Conservation (phyloP, 2,888 invertebrate genomes). For the Plebejus melissa region DNA sequence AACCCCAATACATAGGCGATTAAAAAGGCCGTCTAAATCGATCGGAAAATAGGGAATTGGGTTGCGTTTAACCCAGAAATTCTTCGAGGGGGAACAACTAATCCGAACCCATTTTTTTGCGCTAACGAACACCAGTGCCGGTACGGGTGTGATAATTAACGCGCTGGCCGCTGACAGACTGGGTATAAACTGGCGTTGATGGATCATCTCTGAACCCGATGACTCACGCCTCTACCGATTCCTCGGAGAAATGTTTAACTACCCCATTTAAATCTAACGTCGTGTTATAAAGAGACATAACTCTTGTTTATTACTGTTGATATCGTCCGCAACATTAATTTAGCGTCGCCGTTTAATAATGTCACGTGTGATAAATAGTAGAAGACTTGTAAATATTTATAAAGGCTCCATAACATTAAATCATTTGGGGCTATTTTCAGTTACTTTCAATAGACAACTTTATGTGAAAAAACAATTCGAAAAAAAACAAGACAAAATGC, state of each 20-base stretch:
- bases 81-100: background rate
- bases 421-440: background rate
- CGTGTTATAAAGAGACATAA: slow-evolving; percentile 20
- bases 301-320: slow-evolving; percentile 18
- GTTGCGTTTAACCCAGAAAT: background rate
- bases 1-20: background rate
- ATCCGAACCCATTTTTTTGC: background rate
- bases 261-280: slow-evolving; percentile 7
- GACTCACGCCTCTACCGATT: background rate
- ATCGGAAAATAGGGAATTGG: background rate
- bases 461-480: background rate
- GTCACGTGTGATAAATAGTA: slow-evolving; percentile 10
- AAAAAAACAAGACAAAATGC: background rate
- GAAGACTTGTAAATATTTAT: slow-evolving; percentile 12
- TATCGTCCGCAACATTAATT: slow-evolving; percentile 17
- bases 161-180: slow-evolving; percentile 56
- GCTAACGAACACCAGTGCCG: slow-evolving; percentile 31
- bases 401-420: slow-evolving; percentile 3
- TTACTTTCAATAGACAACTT: background rate
- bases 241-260: slow-evolving; percentile 5
- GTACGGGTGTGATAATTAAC: slow-evolving; percentile 60
- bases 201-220: slow-evolving; percentile 45
- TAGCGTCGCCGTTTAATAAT: slow-evolving; percentile 12
- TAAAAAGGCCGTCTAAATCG: background rate
- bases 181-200: slow-evolving; percentile 51